phyloP scores from a whole-genome alignment of 2,888 invertebrate species.

The Ophion costatus region DNA sequence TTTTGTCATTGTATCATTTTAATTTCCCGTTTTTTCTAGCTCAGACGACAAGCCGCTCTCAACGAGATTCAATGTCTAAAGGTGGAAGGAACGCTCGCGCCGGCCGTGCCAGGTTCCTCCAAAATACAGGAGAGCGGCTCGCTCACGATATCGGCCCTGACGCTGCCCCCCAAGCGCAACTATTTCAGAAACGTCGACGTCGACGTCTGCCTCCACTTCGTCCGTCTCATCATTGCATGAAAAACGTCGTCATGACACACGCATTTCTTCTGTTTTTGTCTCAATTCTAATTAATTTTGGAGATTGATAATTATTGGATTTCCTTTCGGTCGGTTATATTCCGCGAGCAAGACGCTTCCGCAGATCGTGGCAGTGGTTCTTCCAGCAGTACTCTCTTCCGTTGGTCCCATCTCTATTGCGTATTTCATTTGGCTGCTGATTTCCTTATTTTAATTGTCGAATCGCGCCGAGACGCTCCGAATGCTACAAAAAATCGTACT shows the following conservation, averaged over 20 bases:
- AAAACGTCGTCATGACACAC: conserved; percentile 90
- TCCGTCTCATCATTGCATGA: conserved; percentile 92
- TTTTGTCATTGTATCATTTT: conserved; percentile 18
- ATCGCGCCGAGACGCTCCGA: too few species aligned
- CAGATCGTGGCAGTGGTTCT: too few species aligned
- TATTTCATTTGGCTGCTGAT: too few species aligned
- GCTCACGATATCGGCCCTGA: conserved; percentile 91
- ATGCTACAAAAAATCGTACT: too few species aligned
- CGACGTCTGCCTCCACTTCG: conserved; percentile 88
- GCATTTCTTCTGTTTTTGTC: conserved; percentile 84
- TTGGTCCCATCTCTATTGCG: too few species aligned
- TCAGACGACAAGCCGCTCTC: conserved; percentile 93
- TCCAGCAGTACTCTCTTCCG: too few species aligned
- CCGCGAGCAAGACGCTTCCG: too few species aligned
- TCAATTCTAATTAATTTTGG: neutral
- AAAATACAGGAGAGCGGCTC: conserved; percentile 85
- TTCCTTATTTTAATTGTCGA: too few species aligned
- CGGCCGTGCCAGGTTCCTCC: conserved; percentile 83
- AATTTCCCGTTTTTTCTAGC: conserved; percentile 85
- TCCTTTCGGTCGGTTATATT: too few species aligned
- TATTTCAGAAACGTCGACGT: conserved; percentile 90
- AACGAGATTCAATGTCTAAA: conserved; percentile 95
- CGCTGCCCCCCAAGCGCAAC: conserved; percentile 93
- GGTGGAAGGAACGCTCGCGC: conserved; percentile 90
- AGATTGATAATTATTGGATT: too few species aligned